phyloP scores from a whole-genome alignment of 2,113 vertebrate species.

The Pterocles orientalis region DNA sequence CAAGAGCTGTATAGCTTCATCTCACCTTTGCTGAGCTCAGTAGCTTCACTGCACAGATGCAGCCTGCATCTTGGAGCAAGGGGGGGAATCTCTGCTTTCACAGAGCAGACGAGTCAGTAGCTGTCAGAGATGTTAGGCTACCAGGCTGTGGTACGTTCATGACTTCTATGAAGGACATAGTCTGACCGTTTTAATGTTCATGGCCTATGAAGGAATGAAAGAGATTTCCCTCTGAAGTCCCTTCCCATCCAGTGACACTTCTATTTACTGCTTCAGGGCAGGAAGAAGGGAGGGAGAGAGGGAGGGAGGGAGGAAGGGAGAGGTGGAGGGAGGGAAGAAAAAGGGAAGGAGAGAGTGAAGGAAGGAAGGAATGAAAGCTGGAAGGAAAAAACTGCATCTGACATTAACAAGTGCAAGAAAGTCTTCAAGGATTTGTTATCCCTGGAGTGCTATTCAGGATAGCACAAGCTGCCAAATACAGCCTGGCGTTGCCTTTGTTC shows the following conservation, averaged over 20 bases:
- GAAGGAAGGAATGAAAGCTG: background rate
- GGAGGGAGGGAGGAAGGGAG: too few species aligned
- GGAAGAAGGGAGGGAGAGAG: too few species aligned
- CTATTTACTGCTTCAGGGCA: background rate
- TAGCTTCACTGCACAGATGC: background rate
- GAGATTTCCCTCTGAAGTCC: background rate
- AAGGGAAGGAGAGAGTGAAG: background rate
- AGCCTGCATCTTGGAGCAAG: background rate
- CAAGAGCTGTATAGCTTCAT: background rate
- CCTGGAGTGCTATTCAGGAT: background rate
- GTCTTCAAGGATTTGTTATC: background rate
- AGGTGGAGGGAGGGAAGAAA: too few species aligned
- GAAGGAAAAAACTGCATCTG: background rate
- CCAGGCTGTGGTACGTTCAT: rapidly evolving
- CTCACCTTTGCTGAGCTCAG: background rate
- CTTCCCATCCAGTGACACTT: background rate
- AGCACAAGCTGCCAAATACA: background rate
- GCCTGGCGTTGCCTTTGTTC: background rate
- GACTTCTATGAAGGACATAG: background rate
- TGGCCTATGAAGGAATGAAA: background rate
- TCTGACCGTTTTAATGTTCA: rapidly evolving
- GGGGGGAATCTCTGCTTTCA: background rate
- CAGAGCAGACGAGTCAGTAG: background rate
- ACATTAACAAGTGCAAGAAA: background rate
- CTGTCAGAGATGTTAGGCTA: background rate